Evolutionary conservation across 2,888 invertebrate genomes (phyloP).

Genomic region (Acheta domesticus): DNA sequence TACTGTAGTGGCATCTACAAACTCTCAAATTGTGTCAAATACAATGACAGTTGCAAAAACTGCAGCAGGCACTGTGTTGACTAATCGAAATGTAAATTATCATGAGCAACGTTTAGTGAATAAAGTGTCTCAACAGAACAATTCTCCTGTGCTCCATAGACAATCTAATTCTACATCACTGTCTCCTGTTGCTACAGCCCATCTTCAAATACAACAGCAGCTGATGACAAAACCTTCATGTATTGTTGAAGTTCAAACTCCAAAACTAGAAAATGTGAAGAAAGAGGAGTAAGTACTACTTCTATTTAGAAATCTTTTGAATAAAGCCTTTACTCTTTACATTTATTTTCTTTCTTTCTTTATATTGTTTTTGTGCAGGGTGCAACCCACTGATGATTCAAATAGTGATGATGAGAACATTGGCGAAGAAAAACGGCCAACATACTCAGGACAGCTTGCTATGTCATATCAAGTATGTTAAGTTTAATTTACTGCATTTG

Average conservation of each 20-base stretch:
- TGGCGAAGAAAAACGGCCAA: constrained; percentile 4
- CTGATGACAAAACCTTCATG: background rate
- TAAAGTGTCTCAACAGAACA: background rate
- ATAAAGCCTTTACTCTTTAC: background rate
- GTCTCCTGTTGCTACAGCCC: constrained; percentile 5
- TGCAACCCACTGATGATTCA: constrained; percentile 18
- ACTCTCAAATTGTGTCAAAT: constrained; percentile 33
- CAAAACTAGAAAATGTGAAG: constrained; percentile 19
- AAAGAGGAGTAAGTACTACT: background rate
- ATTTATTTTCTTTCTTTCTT: constrained; percentile 22
- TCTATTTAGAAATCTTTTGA: background rate
- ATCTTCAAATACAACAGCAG: constrained; percentile 9
- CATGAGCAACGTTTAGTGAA: background rate
- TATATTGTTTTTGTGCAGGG: constrained; percentile 37
- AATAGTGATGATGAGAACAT: constrained; percentile 21
- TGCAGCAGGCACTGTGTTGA: background rate
- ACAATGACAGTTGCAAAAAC: background rate
- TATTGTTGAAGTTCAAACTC: background rate
- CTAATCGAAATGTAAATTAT: constrained; percentile 5
- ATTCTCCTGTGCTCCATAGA: background rate
- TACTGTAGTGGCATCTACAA: constrained; percentile 29
- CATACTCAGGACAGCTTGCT: background rate
- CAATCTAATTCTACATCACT: constrained; percentile 1
- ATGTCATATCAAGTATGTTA: background rate
- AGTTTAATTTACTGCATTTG: too few relatives aligned